A percentile compares a stretch with the other conserved stretches of the same genome.
Evolutionary conservation across 2,797 vertebrate species (phyloP).

Genomic region (Coluber constrictor): DNA sequence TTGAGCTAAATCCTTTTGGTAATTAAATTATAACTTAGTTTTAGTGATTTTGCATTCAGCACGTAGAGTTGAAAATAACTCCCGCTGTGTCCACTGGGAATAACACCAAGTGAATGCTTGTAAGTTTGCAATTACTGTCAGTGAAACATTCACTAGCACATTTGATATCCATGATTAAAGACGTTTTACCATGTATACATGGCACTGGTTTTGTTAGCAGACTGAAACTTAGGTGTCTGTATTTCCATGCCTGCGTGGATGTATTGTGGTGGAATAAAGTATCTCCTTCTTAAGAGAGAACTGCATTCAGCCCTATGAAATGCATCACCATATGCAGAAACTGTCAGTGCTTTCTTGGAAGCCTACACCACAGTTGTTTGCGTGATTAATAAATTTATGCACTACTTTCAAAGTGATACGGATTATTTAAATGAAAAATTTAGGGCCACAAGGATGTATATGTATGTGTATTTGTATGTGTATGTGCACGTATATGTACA

Average conservation of each 20-base stretch:
- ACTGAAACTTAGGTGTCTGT: background rate
- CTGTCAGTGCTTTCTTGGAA: background rate
- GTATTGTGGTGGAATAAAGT: background rate
- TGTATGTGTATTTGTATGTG: background rate
- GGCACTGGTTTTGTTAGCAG: background rate
- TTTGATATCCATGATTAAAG: background rate
- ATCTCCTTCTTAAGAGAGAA: background rate
- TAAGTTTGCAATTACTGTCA: background rate
- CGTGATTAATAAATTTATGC: background rate
- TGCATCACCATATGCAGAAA: background rate
- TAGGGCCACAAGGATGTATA: background rate
- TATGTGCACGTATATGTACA: background rate
- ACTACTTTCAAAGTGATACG: background rate
- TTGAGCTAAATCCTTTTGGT: slow-evolving; percentile 51
- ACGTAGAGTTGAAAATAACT: background rate
- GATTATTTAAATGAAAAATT: background rate
- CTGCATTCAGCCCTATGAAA: background rate
- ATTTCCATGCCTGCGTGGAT: background rate
- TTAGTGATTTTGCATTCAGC: background rate
- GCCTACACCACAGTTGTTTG: background rate
- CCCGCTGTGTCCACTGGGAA: too few relatives aligned
- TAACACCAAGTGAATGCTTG: background rate
- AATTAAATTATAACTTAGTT: slow-evolving; percentile 4
- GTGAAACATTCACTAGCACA: background rate
- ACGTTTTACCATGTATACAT: background rate